phyloP scores from a whole-genome alignment of 1,140 invertebrate genomes.

The Phymastichus coffea region DNA sequence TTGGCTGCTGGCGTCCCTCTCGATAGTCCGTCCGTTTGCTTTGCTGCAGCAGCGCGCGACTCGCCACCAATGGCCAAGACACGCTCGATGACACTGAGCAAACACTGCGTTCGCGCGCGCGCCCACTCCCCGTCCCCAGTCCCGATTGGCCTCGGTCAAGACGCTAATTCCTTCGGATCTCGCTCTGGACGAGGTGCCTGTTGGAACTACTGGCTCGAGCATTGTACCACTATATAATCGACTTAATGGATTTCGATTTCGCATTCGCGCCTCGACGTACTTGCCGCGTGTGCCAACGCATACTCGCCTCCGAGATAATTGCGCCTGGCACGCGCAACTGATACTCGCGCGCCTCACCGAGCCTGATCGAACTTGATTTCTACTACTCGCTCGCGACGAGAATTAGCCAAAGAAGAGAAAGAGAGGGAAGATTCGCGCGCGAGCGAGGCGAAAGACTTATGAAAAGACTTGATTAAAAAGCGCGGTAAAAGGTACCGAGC shows the following conservation, averaged over 20 bases:
- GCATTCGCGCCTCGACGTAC: background rate
- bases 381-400: too few species aligned
- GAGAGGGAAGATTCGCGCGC: background rate
- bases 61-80: background rate
- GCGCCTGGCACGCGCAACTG: too few species aligned
- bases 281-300: background rate
- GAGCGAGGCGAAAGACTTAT: background rate
- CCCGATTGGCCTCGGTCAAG: conserved; percentile 18
- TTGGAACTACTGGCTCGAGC: too few species aligned
- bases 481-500: background rate
- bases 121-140: background rate
- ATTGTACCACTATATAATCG: too few species aligned
- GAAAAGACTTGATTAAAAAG: conserved; percentile 28
- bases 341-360: too few species aligned
- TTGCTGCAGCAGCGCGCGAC: too few species aligned
- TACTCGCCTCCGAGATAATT: background rate
- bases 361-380: too few species aligned
- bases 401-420: background rate
- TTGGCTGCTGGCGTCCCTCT: too few species aligned
- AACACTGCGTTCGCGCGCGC: background rate
- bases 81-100: conserved; percentile 16
- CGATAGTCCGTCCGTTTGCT: too few species aligned
- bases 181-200: background rate
- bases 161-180: conserved; percentile 14
- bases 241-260: too few species aligned